Evolutionary conservation across 2,888 invertebrate species (phyloP), one percentile per base, ranked within the genome.

Genomic region (Hydropsyche betteni): DNA sequence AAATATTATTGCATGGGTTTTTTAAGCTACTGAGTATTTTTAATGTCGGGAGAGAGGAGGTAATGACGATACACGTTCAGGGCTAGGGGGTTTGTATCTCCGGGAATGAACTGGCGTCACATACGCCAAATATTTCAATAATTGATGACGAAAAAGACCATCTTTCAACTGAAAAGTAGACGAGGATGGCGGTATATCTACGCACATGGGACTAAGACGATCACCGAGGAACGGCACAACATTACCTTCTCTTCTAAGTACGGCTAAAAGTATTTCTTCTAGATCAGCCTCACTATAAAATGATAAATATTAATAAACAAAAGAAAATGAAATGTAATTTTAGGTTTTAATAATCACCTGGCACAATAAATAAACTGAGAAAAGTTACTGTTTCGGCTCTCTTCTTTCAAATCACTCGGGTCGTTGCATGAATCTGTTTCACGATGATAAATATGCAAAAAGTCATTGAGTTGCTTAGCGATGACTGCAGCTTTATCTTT

Each of bases 401-500:
- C 86, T 12, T 85, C 90, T 70, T 90, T 89, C 78, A 89, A 87
- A 81, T 93, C 93, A 77, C 91, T 90, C 74, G 91, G 89, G 83
- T 93, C 93, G 3, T 91, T 88, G 82, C 91, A 93, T 36, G 93
- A 85, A 81, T 95, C 94, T 0, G 95, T 95, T 84, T 95, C 95
- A 74, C 92, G 88, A 83, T 93, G 93, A 85, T 95, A 95, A 81
- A 92, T 87, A 85, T 94, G 93, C 71, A 95, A 88, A 84, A 94
- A 95, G 84, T 95, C 95, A 82, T 93, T 93, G 71, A 94, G 86
- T 81, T 94, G 91, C 84, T 94, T 95, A 1, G 95, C 94, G 71
- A 94, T 91, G 80, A 95, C 91, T 1, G 95, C 95, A 77, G 94
- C 92, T 34, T 93, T 88, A 84, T 95, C 95, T 85, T 95, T 95